These are phyloP conservation scores for Hypercompe scribonia DNA, from an alignment of 2,888 invertebrate genomes.

Conservation along the genomic window DNA sequence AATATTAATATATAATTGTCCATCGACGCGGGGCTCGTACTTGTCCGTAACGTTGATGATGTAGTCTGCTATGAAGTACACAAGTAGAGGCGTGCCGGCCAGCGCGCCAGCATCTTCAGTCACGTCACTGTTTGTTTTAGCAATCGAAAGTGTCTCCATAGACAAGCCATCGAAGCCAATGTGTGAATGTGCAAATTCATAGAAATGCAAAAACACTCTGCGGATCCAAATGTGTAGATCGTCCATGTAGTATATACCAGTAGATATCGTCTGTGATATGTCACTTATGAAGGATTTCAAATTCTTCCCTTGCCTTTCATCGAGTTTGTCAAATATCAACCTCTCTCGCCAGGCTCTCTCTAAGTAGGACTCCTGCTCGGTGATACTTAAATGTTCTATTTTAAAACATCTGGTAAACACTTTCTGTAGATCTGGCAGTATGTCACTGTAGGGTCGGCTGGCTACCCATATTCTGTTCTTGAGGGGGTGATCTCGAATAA, in stretches of 20 bases:
- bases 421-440: conserved; percentile 23
- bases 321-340: conserved; percentile 22
- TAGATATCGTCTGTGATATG: neutral
- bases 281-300: conserved; percentile 6
- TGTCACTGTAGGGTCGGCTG: conserved; percentile 36
- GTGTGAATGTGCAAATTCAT: conserved; percentile 4
- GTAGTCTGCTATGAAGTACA: conserved; percentile 34
- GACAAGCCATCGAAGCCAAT: neutral
- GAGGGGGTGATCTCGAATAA: conserved; percentile 5
- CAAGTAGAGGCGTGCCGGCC: conserved; percentile 29
- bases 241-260: neutral
- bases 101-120: neutral
- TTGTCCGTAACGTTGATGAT: conserved; percentile 23
- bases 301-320: conserved; percentile 7
- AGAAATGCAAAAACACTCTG: neutral
- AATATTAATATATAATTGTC: conserved; percentile 8
- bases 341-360: conserved; percentile 24
- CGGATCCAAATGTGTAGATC: neutral
- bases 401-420: conserved; percentile 27
- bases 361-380: conserved; percentile 29
- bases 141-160: neutral
- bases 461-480: conserved; percentile 32
- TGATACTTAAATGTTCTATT: conserved; percentile 21
- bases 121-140: neutral
- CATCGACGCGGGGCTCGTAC: neutral